Evolutionary conservation across 2,888 invertebrate genomes (phyloP), one percentile per base, ranked within the genome.

Genomic region (Philereme vetulata): DNA sequence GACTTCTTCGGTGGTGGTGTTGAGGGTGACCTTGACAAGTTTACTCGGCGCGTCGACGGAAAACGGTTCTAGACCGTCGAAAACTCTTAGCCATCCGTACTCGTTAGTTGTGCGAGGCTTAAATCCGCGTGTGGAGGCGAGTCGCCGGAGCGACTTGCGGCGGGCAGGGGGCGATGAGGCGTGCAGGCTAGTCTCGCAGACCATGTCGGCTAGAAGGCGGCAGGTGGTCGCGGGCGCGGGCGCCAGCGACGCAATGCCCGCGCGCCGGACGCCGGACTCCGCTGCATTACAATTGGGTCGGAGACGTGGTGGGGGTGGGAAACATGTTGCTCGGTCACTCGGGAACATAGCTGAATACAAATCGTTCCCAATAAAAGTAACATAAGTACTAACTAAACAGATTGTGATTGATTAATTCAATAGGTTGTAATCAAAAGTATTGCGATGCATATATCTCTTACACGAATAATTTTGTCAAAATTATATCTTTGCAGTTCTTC

Each of bases 21-120:
- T 93, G 51, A 93, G 86, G 59, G 93, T 93, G 66, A 94, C 92
- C 74, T 94, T 93, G 66, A 94, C 92, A 56, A 93, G 84, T 74
- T 91, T 91, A 72, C 92, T 93, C 11, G 93, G 93, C 61, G 93
- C 90, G 70, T 93, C 88, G 21, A 85, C 72, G 49, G 87, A 85
- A 75, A 87, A 93, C 40, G 90, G 92, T 67, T 90, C 86, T 36
- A 90, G 91, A 60, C 94, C 94, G 64, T 93, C 94, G 75, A 93
- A 94, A 62, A 95, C 93, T 51, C 95, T 88, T 64, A 94, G 93
- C 94, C 94, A 95, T 60, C 94, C 94, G 67, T 92, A 90, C 38
- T 86, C 81, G 72, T 81, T 82, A 10, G 74, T 60, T 5, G 78
- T 55, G 38, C 79, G 82, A 33, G 85, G 85, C 66, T 84, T 86